Percentiles rank a stretch among this genome's conserved stretches.
These are phyloP conservation scores for Drosophila nigricruria DNA, from an alignment of 2,888 invertebrate species.

Conservation along the genomic window DNA sequence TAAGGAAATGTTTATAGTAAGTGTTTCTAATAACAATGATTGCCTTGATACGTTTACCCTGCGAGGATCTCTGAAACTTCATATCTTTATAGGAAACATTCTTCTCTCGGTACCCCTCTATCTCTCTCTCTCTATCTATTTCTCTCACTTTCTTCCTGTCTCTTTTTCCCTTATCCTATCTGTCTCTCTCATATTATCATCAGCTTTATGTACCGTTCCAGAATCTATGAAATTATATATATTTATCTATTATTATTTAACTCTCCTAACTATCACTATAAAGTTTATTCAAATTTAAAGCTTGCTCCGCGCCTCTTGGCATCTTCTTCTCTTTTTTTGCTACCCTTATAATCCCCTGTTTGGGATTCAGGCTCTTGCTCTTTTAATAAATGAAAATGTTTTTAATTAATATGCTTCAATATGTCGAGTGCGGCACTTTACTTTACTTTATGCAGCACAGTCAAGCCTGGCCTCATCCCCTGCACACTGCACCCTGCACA, in stretches of 20 bases:
- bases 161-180: neutral
- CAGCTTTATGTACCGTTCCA: no score
- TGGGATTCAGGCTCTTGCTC: constrained; percentile 51
- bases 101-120: neutral
- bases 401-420: constrained; percentile 79
- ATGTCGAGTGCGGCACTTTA: constrained; percentile 70
- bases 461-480: constrained; percentile 16
- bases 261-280: neutral
- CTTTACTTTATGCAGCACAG: constrained; percentile 48
- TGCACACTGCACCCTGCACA: constrained; percentile 4
- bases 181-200: no score
- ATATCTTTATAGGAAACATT: neutral
- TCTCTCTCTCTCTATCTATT: neutral
- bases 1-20: neutral
- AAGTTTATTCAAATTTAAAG: no score
- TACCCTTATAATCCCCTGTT: constrained; percentile 8
- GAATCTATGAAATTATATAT: neutral
- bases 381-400: constrained; percentile 72
- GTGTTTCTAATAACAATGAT: constrained; percentile 24
- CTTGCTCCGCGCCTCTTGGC: neutral
- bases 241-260: neutral
- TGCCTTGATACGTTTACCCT: neutral
- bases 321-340: neutral
- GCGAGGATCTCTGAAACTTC: neutral
- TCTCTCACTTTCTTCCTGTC: neutral